Evolutionary conservation across 2,113 vertebrate species (phyloP).

Genomic region (Notarius lentiginosus): DNA sequence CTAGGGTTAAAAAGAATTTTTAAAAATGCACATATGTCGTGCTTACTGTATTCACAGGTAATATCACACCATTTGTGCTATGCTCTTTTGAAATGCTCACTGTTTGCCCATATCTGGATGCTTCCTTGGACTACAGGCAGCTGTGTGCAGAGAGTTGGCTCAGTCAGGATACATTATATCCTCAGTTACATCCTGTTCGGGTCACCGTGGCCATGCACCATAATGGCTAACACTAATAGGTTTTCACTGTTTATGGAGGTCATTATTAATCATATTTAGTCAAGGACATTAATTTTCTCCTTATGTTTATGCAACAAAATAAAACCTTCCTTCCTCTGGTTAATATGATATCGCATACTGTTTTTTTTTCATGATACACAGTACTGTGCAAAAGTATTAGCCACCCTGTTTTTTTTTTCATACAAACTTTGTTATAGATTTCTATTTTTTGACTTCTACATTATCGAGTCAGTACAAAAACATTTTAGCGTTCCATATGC

Average conservation of each 20-base stretch:
- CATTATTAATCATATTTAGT: slow-evolving; percentile 45
- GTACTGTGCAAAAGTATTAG: too few species aligned
- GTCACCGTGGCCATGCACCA: slow-evolving; percentile 33
- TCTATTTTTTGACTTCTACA: too few species aligned
- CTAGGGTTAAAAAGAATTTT: neutral
- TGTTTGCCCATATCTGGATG: neutral
- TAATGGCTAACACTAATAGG: slow-evolving; percentile 40
- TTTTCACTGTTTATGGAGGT: slow-evolving; percentile 36
- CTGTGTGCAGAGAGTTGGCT: slow-evolving; percentile 22
- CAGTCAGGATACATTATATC: slow-evolving; percentile 44
- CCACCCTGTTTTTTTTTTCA: too few species aligned
- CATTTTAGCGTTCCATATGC: too few species aligned
- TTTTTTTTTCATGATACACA: neutral
- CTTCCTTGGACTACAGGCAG: neutral
- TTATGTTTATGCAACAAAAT: neutral
- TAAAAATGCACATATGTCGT: neutral
- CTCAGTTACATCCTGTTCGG: slow-evolving; percentile 32
- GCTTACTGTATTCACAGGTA: neutral
- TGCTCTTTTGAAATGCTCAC: neutral
- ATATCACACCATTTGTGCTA: neutral
- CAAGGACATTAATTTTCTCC: slow-evolving; percentile 22
- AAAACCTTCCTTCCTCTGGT: neutral
- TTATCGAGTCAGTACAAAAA: too few species aligned
- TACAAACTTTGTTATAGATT: too few species aligned
- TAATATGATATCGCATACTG: neutral